Percentiles rank a stretch among this genome's conserved stretches.
Conservation (phyloP, 2,888 invertebrate genomes). For the Phengaris arion region DNA sequence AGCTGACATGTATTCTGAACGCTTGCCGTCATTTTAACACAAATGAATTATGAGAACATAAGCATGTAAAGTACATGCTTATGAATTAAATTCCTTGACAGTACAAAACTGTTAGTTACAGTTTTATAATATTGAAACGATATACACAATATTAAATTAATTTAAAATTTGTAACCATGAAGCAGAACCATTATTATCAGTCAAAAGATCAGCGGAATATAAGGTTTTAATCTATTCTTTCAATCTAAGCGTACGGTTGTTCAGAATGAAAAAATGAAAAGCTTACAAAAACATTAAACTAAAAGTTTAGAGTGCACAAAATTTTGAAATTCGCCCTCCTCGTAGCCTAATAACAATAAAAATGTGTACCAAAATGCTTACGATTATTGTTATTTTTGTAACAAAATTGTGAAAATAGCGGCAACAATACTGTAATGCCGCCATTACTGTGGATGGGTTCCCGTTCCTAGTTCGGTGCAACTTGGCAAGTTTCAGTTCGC, state of each 20-base stretch:
- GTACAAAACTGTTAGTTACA: too few species aligned
- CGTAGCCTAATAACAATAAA: slow-evolving; percentile 19
- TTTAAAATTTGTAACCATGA: too few species aligned
- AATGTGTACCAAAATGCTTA: slow-evolving; percentile 21
- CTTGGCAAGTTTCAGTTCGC: slow-evolving; percentile 45
- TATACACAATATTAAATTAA: too few species aligned
- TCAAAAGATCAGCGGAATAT: too few species aligned
- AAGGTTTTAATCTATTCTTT: too few species aligned
- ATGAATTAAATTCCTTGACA: too few species aligned
- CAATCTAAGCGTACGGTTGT: neutral
- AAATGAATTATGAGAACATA: too few species aligned
- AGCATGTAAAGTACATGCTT: too few species aligned
- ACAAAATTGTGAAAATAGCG: slow-evolving; percentile 7
- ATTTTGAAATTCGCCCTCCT: slow-evolving; percentile 1
- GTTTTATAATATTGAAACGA: too few species aligned
- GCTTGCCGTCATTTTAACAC: too few species aligned
- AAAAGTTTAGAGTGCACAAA: neutral
- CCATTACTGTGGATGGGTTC: slow-evolving; percentile 17
- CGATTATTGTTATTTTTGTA: slow-evolving; percentile 26
- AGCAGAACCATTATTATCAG: too few species aligned
- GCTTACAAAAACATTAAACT: neutral
- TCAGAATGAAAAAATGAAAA: neutral
- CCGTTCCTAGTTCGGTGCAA: slow-evolving; percentile 23
- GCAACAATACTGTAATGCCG: slow-evolving; percentile 15
- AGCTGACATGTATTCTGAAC: too few species aligned